phyloP scores from a whole-genome alignment of 2,888 invertebrate species.

The Helobdella robusta region DNA sequence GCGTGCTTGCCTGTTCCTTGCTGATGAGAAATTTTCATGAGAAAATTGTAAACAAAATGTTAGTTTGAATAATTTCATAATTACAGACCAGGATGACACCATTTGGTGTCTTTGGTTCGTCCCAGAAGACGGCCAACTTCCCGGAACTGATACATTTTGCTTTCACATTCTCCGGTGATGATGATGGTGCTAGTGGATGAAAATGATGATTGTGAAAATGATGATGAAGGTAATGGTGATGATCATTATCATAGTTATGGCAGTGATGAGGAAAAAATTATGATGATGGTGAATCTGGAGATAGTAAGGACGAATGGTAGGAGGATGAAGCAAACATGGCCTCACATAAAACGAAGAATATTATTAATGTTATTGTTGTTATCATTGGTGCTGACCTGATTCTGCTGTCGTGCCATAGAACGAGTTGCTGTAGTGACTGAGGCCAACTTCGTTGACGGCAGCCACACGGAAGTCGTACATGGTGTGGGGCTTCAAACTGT shows the following conservation, averaged over 20 bases:
- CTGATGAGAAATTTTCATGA: no score
- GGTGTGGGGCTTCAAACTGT: constrained; percentile 17
- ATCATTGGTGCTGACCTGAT: neutral
- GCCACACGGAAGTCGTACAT: constrained; percentile 17
- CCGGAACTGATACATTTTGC: constrained; percentile 85
- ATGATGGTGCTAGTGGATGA: neutral
- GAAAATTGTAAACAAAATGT: no score
- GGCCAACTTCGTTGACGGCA: constrained; percentile 6
- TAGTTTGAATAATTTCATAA: no score
- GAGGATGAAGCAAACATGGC: no score
- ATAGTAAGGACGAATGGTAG: no score
- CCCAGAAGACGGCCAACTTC: constrained; percentile 96
- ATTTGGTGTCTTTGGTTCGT: constrained; percentile 90
- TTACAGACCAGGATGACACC: constrained; percentile 84
- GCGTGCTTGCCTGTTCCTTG: no score
- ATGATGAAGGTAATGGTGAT: neutral
- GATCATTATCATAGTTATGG: neutral
- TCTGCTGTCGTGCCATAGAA: constrained; percentile 15
- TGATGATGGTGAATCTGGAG: no score
- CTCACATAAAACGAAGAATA: no score
- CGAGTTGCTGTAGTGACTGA: constrained; percentile 4
- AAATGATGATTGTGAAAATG: neutral
- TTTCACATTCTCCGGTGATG: constrained; percentile 80
- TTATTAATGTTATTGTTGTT: no score
- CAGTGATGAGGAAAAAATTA: no score